Base-by-base conservation (phyloP, 2,113 vertebrate genomes). In the Piprites chloris region DNA sequence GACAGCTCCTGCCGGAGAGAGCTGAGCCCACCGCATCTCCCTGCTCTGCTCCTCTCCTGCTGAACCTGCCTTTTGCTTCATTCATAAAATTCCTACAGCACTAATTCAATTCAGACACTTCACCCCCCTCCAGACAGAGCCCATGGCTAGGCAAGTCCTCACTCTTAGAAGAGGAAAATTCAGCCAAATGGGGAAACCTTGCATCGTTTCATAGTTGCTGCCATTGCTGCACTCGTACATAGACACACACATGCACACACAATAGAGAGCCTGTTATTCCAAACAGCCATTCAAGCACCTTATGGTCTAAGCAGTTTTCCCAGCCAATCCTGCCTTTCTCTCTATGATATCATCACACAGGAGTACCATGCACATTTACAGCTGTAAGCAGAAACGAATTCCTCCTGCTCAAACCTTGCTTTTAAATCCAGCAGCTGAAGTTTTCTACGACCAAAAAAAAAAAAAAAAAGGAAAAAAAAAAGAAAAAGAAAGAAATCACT, bases 331-430 rank as follows among this genome's bases (percentile, higher is more conserved):
- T 86, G 87, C 90, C 72, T 92, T 85, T 92, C 49, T 44, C 88
- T 83, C 68, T n/a, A 30, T 12, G 3, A 58, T 67, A 67, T 37
- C 56, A 63, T 82, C 76, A 80, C 78, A 33, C 47, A 52, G 76
- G 79, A 76, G 63, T 41, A 66, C 63, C 85, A 52, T 14, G 84
- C 93, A 82, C 33, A 61, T 91, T 67, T 32, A 42, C 56, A 92
- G 53, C 87, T 37, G 18, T 26, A 87, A 72, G 76, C 19, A 78
- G 14, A 93, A 95, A 88, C 9, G 0, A 88, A 95, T 93, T 62
- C 65, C 33, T 85, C 59, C 53, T 88, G 90, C 74, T 97, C 97
- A 96, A 97, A 97, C 96, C 97, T 97, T 82, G 93, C n/a, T 91
- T 79, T 95, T 74, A 91, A 93, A 88, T 97, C 97, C 97, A 72